These are phyloP conservation scores for Dynastes tityus DNA, from an alignment of 2,888 invertebrate genomes.

Conservation along the genomic window DNA sequence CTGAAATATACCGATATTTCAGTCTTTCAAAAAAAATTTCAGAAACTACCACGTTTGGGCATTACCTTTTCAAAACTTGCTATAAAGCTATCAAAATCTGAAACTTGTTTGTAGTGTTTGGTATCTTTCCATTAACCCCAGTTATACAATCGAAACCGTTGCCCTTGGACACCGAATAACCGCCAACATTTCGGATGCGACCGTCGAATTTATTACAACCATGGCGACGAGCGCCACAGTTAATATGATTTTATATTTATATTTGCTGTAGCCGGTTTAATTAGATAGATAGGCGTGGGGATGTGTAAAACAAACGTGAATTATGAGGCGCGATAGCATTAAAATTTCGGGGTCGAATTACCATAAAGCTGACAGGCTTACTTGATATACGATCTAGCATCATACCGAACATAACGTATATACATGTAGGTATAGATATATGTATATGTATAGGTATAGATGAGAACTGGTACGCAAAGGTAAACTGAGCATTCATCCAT, in stretches of 20 bases:
- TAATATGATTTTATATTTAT: conserved; percentile 32
- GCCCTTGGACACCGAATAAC: too few species aligned
- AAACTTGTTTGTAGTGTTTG: too few species aligned
- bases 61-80: too few species aligned
- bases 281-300: conserved; percentile 14
- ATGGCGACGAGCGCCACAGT: neutral
- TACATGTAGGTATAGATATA: neutral
- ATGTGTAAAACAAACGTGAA: conserved; percentile 17
- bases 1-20: too few species aligned
- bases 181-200: neutral
- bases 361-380: conserved; percentile 20
- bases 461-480: neutral
- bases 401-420: neutral
- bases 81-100: too few species aligned
- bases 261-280: conserved; percentile 2
- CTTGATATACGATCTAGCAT: conserved; percentile 1
- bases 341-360: conserved; percentile 32
- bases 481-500: neutral
- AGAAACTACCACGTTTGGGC: too few species aligned
- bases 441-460: neutral
- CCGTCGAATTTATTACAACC: conserved; percentile 12
- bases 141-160: too few species aligned
- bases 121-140: too few species aligned
- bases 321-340: conserved; percentile 25
- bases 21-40: too few species aligned